Percentiles rank a stretch among this genome's conserved stretches.
phyloP scores from a whole-genome alignment of 2,888 invertebrate genomes.

The Eurois occulta region DNA sequence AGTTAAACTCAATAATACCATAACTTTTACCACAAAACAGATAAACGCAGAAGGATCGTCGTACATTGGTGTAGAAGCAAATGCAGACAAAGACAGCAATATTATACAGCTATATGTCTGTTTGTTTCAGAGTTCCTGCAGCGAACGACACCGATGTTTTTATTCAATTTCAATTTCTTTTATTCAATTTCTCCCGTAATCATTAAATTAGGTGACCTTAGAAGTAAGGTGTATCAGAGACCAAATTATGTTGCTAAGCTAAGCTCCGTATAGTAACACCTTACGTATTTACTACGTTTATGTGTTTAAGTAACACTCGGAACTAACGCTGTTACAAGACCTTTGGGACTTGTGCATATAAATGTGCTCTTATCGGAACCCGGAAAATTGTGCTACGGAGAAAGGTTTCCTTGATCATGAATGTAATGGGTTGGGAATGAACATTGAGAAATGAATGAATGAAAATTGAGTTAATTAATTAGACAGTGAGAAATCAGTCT shows the following conservation, averaged over 20 bases:
- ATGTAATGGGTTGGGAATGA: not conserved
- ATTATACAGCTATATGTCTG: no score
- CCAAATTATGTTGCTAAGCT: no score
- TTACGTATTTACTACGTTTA: conserved; percentile 31
- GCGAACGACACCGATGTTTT: no score
- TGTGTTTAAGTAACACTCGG: conserved; percentile 24
- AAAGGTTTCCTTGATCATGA: not conserved
- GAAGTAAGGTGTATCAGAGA: no score
- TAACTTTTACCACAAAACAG: conserved; percentile 17
- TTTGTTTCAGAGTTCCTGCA: no score
- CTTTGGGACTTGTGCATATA: conserved; percentile 3
- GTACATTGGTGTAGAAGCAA: not conserved
- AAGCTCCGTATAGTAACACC: conserved; percentile 6
- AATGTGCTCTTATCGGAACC: not conserved
- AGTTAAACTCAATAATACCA: conserved; percentile 59
- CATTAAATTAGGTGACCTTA: no score
- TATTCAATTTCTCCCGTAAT: no score
- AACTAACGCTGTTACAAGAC: conserved; percentile 11
- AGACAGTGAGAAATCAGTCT: not conserved
- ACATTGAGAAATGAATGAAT: no score
- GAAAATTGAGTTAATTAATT: not conserved
- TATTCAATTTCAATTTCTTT: no score
- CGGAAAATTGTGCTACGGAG: not conserved
- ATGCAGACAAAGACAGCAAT: not conserved
- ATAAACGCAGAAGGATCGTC: conserved; percentile 21